Percentiles rank a stretch among this genome's conserved stretches.
These are phyloP conservation scores for Dryocosmus kuriphilus DNA, from an alignment of 2,888 invertebrate species.

Conservation along the genomic window DNA sequence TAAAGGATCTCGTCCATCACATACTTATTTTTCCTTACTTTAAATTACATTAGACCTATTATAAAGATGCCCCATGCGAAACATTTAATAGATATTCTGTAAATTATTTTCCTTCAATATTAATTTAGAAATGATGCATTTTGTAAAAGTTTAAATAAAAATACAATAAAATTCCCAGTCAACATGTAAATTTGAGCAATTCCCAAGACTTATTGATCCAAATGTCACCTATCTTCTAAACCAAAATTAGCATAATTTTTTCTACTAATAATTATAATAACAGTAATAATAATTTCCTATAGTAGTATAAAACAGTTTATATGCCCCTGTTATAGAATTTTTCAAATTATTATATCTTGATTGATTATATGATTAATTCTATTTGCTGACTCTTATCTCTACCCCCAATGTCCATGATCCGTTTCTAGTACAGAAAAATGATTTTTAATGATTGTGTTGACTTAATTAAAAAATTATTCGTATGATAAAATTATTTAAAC, in stretches of 20 bases:
- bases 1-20: background rate
- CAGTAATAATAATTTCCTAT: too few species aligned
- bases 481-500: too few species aligned
- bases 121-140: background rate
- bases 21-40: slow-evolving; percentile 6
- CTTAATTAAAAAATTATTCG: too few species aligned
- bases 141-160: too few species aligned
- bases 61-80: too few species aligned
- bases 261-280: too few species aligned
- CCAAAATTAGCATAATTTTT: too few species aligned
- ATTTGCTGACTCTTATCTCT: background rate
- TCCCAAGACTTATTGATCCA: too few species aligned
- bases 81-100: background rate
- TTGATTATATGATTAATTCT: background rate
- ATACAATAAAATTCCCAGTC: too few species aligned
- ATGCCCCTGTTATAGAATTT: background rate
- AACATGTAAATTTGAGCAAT: too few species aligned
- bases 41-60: too few species aligned
- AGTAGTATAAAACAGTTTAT: background rate
- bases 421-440: background rate
- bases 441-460: background rate
- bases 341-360: background rate
- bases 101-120: background rate
- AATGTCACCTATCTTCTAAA: too few species aligned
- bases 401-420: background rate